These are phyloP conservation scores for Galbula dea DNA, from an alignment of 2,113 vertebrate genomes.

Conservation along the genomic window DNA sequence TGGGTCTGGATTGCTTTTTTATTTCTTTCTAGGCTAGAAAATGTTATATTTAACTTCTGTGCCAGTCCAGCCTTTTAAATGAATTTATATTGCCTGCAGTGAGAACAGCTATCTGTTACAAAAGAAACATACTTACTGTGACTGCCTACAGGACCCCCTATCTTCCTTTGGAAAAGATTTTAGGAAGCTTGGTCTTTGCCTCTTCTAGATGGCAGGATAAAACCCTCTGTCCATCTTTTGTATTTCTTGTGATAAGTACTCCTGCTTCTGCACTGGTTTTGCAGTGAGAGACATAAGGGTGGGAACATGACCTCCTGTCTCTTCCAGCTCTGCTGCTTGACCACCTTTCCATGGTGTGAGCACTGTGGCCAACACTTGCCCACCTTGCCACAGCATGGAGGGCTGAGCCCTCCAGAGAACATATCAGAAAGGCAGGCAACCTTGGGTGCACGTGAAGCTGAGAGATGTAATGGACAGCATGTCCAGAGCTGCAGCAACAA, in stretches of 20 bases:
- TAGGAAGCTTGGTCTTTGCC: background rate
- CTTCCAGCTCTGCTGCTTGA: background rate
- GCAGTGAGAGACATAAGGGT: background rate
- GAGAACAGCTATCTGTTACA: background rate
- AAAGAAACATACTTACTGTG: background rate
- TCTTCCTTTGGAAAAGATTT: background rate
- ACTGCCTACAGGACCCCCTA: background rate
- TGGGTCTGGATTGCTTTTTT: background rate
- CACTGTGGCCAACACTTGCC: background rate
- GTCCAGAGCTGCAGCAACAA: background rate
- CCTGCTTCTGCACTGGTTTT: background rate
- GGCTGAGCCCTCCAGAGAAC: background rate
- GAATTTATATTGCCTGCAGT: accelerated
- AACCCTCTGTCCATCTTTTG: background rate
- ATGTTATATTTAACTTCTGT: background rate
- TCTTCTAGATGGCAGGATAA: background rate
- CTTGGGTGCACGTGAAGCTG: accelerated
- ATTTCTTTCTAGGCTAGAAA: background rate
- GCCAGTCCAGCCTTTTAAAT: background rate
- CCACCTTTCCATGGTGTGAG: background rate
- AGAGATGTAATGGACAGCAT: accelerated
- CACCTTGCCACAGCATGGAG: accelerated
- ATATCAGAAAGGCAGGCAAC: background rate
- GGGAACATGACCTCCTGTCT: background rate
- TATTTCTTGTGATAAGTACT: background rate